phyloP scores from a whole-genome alignment of 2,797 vertebrate species.

The Craterocephalus amniculus region DNA sequence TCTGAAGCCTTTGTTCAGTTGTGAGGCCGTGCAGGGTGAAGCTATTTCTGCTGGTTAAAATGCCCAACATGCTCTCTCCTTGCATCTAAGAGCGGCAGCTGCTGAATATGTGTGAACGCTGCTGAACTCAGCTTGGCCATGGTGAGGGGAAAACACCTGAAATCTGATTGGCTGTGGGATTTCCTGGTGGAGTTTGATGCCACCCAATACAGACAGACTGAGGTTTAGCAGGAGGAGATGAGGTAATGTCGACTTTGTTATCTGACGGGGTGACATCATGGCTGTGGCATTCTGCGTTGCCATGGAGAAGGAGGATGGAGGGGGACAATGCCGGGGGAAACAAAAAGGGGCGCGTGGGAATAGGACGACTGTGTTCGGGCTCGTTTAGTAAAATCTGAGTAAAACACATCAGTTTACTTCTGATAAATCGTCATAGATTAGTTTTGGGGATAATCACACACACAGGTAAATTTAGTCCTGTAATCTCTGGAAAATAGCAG shows the following conservation, averaged over 20 bases:
- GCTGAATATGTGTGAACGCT: conserved; percentile 29
- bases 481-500: conserved; percentile 10
- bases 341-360: conserved; percentile 41
- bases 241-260: conserved; percentile 67
- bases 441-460: background rate
- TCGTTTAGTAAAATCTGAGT: background rate
- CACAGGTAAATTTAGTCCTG: conserved; percentile 9
- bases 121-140: conserved; percentile 48
- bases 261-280: conserved; percentile 75
- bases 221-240: conserved; percentile 60
- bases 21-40: conserved; percentile 15
- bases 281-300: conserved; percentile 68
- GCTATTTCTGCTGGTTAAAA: conserved; percentile 43
- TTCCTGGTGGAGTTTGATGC: conserved; percentile 49
- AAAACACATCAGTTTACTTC: background rate
- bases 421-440: background rate
- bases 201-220: conserved; percentile 39
- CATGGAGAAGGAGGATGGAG: conserved; percentile 36
- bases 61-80: conserved; percentile 19
- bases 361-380: conserved; percentile 33
- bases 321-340: conserved; percentile 24
- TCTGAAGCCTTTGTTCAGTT: conserved; percentile 39
- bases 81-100: conserved; percentile 7
- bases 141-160: conserved; percentile 29
- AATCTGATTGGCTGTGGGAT: conserved; percentile 60